Base-by-base conservation (phyloP, 1,140 invertebrate species). In the Aricia agestis region DNA sequence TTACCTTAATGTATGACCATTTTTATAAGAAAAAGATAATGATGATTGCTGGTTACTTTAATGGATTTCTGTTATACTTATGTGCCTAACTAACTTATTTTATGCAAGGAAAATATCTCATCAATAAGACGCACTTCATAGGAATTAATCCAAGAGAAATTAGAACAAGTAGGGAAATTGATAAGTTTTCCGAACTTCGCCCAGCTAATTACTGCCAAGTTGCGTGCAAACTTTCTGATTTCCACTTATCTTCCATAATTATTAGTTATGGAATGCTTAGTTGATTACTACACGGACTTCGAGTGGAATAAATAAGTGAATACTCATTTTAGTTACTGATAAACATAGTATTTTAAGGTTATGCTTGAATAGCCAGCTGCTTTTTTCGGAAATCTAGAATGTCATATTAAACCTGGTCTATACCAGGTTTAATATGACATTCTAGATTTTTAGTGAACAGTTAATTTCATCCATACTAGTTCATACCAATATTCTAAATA, bases 131-230 rank as follows among this genome's bases (percentile, higher is more conserved):
- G 10, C 19, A 25, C 18, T 63, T 63, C 18, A 11, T 25, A 17
- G 10, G 18, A 25, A 18, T 63, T 31, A 63, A 19, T 63, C 7
- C 10, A 19, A 19, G 18, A 25, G 59, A 63, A 19, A 19, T 63
- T 6, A 63, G 59, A 63, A 63, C 9, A 63, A 63, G 6, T 63
- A 19, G 7, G 18, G 19, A 63, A 63, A 63, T 25, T 25, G 59
- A 63, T 18, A 63, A 63, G 18, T 63, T 63, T 63, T 18, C 19
- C 59, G 19, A 63, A 63, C 59, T 63, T 63, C 59, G 59, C 17
- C 7, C 1, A 63, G 59, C 45, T 18, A 19, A 63, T 63, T 63
- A 63, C 25, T 63, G 59, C 59, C 18, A 63, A 63, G 59, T 31
- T 63, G 59, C 18, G 59, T 63, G 19, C 19, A 63, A 63, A 63